Base-by-base conservation (phyloP, 2,888 invertebrate genomes). In the Latheticus oryzae region DNA sequence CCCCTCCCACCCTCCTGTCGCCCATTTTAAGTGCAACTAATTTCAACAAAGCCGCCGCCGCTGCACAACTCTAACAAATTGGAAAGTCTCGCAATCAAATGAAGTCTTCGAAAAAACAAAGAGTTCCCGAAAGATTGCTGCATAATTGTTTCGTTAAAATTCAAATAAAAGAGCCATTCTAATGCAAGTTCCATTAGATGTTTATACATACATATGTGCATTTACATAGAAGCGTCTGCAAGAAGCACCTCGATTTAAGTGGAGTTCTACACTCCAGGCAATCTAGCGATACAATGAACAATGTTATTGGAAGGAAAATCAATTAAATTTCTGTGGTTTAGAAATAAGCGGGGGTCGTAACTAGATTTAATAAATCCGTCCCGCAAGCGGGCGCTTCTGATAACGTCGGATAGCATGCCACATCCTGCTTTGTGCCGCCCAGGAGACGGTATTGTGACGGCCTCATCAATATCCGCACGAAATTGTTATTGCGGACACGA, bases 321-420 rank as follows among this genome's bases (percentile, higher is more conserved):
- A 61, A 61, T 61, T 61, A 61, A 54, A 61, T 61, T 45, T 40
- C 52, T 47, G 50, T 35, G 57, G 50, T 43, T 33, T 26, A 26
- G 28, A 50, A 50, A 40, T 50, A 42, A 33, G 42, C 37, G 47
- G 57, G 45, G 51, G 47, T 47, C 35, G 47, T 50, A 48, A 61
- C 61, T 55, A 61, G 55, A 61, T 61, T 61, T 61, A 61, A 55
- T 61, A 58, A 61, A 61, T 58, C 58, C 58, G 47, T 55, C 42
- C 43, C 53, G 38, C 37, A 43, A 53, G 50, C 51, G 50, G 43
- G 30, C 26, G 55, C 28, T 45, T 54, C 33, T 45, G 58, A 61
- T 61, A 61, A 61, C 58, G 55, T 47, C 45, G 45, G 45, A 56
- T 57, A 45, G 52, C 51, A 52, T 60, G 45, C 56, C 52, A 60